These are phyloP conservation scores for Monopis laevigella DNA, from an alignment of 2,888 invertebrate genomes.

Conservation along the genomic window DNA sequence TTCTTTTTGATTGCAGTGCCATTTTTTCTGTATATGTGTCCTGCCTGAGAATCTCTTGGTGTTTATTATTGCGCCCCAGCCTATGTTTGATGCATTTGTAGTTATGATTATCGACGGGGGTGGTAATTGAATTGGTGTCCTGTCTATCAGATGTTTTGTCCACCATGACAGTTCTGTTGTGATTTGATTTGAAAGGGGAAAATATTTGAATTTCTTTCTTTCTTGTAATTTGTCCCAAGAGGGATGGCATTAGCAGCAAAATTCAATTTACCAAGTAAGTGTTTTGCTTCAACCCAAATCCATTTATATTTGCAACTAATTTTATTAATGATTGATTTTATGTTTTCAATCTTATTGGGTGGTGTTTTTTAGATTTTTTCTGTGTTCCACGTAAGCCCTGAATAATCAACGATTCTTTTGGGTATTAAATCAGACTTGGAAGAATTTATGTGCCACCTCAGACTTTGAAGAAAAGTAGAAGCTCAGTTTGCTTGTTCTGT, in stretches of 20 bases:
- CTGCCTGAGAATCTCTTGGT: not conserved
- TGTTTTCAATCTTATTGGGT: constrained; percentile 8
- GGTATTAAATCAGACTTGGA: constrained; percentile 15
- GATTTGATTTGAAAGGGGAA: constrained; percentile 2
- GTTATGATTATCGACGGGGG: constrained; percentile 16
- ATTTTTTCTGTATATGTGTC: constrained; percentile 10
- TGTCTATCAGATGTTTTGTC: constrained; percentile 9
- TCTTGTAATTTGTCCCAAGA: constrained; percentile 13
- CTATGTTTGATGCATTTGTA: constrained; percentile 22
- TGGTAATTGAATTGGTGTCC: constrained; percentile 11
- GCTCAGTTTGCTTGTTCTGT: no score
- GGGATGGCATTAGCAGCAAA: constrained; percentile 19
- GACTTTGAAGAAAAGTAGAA: constrained; percentile 6
- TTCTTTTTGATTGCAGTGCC: not conserved
- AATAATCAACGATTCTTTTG: constrained; percentile 13
- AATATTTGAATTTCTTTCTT: not conserved
- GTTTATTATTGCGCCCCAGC: constrained; percentile 21
- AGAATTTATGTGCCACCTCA: constrained; percentile 20
- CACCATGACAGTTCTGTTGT: constrained; percentile 18
- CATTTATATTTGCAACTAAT: constrained; percentile 6
- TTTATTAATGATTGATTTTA: not conserved
- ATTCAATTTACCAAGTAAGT: constrained; percentile 18
- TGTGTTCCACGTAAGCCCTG: constrained; percentile 17
- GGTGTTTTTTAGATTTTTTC: constrained; percentile 3
- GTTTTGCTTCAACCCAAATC: constrained; percentile 14